These are phyloP conservation scores for Lepus europaeus DNA, from an alignment of 2,113 vertebrate genomes.

Conservation along the genomic window DNA sequence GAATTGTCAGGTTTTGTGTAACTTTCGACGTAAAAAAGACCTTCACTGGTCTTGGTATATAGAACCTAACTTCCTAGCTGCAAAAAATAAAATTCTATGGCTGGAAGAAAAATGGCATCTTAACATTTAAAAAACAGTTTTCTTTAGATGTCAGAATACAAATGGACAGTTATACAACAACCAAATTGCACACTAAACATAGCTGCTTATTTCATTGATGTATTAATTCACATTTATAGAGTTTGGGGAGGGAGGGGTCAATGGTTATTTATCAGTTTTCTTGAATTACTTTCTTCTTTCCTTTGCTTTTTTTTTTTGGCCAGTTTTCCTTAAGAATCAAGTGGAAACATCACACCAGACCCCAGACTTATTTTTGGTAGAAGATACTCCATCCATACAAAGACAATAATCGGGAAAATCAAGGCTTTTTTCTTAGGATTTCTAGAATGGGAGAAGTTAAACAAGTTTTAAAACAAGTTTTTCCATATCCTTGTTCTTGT, in stretches of 20 bases:
- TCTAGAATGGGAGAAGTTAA: conserved; percentile 11
- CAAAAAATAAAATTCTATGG: conserved; percentile 79
- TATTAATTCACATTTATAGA: neutral
- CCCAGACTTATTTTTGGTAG: neutral
- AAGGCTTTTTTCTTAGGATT: neutral
- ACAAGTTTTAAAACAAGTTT: neutral
- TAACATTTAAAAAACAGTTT: conserved; percentile 55
- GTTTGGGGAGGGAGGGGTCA: neutral
- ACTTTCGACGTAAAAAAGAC: conserved; percentile 5
- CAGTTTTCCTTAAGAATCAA: conserved; percentile 15
- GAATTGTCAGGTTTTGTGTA: conserved; percentile 67
- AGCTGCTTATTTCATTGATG: neutral
- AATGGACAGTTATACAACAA: neutral
- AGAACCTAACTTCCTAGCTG: conserved; percentile 58
- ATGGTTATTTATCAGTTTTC: neutral
- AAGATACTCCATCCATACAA: neutral
- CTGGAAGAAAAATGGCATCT: conserved; percentile 76
- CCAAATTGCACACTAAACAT: neutral
- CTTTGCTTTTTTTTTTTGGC: neutral
- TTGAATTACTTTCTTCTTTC: neutral
- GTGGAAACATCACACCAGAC: neutral
- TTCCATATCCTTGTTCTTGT: neutral
- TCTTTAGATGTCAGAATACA: neutral
- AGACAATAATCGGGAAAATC: neutral
- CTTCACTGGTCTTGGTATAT: neutral